phyloP scores from a whole-genome alignment of 2,888 invertebrate genomes.

The Synergus gifuensis region DNA sequence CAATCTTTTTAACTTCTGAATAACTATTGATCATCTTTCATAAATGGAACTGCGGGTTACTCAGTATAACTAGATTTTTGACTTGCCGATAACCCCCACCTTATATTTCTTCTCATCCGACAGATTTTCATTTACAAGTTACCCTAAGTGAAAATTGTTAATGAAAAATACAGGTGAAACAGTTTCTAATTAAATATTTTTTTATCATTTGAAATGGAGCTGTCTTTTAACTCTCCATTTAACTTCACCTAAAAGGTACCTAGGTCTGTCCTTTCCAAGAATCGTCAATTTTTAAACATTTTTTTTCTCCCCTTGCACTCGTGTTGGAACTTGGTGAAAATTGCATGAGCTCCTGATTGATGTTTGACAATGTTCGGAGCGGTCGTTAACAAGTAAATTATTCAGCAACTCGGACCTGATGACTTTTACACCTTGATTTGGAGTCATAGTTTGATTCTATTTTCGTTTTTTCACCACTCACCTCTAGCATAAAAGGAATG shows the following conservation, averaged over 20 bases:
- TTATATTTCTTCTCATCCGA: background rate
- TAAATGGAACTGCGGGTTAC: too few relatives aligned
- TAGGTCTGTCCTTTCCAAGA: background rate
- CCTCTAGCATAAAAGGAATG: background rate
- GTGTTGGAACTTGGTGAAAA: background rate
- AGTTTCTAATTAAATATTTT: too few relatives aligned
- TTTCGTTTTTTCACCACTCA: background rate
- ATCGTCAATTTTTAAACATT: background rate
- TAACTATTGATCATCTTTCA: too few relatives aligned
- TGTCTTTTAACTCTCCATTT: too few relatives aligned
- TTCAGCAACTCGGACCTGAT: slow-evolving; percentile 1
- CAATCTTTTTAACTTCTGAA: too few relatives aligned
- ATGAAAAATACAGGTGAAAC: too few relatives aligned
- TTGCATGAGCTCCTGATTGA: background rate
- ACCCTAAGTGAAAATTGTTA: too few relatives aligned
- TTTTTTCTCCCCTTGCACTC: background rate
- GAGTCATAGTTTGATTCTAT: background rate
- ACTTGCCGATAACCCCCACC: too few relatives aligned
- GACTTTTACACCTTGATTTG: background rate
- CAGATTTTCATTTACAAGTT: background rate
- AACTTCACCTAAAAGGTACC: too few relatives aligned
- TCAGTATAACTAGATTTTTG: too few relatives aligned
- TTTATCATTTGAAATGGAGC: too few relatives aligned
- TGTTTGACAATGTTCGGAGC: background rate
- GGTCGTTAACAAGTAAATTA: background rate